Base-by-base conservation (phyloP, 2,888 invertebrate species). In the Ophraella communa region DNA sequence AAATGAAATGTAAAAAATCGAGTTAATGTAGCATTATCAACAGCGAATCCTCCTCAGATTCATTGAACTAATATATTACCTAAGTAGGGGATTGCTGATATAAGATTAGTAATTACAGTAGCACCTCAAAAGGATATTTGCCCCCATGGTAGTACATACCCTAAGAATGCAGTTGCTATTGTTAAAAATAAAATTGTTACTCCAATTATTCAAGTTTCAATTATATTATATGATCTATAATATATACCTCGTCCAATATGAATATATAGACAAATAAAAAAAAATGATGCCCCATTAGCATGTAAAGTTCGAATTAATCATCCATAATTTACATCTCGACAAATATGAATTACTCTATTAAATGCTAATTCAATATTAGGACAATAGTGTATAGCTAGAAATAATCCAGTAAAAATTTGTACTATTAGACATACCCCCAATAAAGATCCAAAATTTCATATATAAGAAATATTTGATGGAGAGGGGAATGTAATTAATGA, bases 1-100 rank as follows among this genome's bases (percentile, higher is more conserved):
- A 92, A 92, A 78, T 92, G 91, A 51, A 93, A 85, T 0, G 89
- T 86, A 78, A 89, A 92, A 80, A 91, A 92, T 83, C 91, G 91
- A n/a, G 87, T 89, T 83, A 92, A 76, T 0, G 92, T 92, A 0
- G 91, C 87, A 74, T 90, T 90, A 81, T 88, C 87, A 17, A 92
- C 88, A 0, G 89, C 87, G 82, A 91, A 92, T 76, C 91, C 91
- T 1, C 91, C 91, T 85, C 91, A 92, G 74, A 92, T 82, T 87
- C 90, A 91, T 82, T 86, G 84, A 0, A 91, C 89, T n/a, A n/a
- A n/a, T n/a, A n/a, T n/a, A n/a, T n/a, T n/a, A n/a, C n/a, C n/a
- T n/a, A n/a, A n/a, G n/a, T n/a, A n/a, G n/a, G n/a, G n/a, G n/a
- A n/a, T n/a, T n/a, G n/a, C n/a, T n/a, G n/a, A n/a, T n/a, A n/a